A percentile compares a stretch with the other conserved stretches of the same genome.
Evolutionary conservation across 2,797 vertebrate genomes (phyloP).

Genomic region (Artibeus jamaicensis): DNA sequence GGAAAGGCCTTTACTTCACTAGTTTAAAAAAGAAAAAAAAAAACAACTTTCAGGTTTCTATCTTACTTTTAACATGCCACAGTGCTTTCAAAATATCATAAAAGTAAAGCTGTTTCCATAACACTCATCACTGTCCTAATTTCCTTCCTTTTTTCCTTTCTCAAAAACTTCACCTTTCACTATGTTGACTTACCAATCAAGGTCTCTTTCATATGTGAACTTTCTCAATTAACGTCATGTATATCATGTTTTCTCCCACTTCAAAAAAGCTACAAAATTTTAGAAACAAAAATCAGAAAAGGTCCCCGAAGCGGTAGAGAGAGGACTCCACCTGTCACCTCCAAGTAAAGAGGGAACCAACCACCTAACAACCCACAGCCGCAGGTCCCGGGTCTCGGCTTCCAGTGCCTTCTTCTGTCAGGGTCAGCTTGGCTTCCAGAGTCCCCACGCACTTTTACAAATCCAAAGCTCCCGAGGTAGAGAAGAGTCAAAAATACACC

Average conservation of each 20-base stretch:
- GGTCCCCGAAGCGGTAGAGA: not conserved
- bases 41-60: conserved; percentile 25
- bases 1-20: conserved; percentile 19
- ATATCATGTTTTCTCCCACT: not conserved
- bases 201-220: not conserved
- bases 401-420: not conserved
- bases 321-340: not conserved
- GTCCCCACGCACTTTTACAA: not conserved
- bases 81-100: not conserved
- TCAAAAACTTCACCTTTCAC: not conserved
- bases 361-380: not conserved
- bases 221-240: not conserved
- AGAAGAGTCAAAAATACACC: not conserved
- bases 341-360: not conserved
- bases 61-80: not conserved
- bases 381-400: not conserved
- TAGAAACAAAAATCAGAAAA: not conserved
- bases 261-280: conserved; percentile 38
- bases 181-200: not conserved
- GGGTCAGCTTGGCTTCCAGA: not conserved
- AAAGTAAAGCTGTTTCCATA: conserved; percentile 33
- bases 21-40: not conserved
- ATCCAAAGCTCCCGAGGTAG: not conserved
- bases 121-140: not conserved
- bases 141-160: not conserved